A percentile compares a stretch with the other conserved stretches of the same genome.
Conservation (phyloP, 1,140 invertebrate species). For the Drosophila trapezifrons region DNA sequence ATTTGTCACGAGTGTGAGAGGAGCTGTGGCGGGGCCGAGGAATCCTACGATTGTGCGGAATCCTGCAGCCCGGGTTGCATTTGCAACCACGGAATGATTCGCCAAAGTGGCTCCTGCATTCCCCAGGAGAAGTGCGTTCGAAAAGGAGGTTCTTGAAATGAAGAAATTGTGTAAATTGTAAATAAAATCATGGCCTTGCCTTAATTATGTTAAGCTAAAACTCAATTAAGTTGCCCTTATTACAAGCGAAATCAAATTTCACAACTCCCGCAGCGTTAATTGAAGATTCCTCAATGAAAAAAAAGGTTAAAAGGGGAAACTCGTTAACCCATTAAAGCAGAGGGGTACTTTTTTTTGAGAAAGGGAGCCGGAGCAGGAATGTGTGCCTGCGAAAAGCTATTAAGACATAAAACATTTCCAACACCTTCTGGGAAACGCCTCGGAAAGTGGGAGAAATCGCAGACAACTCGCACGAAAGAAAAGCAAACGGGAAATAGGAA, state of each 20-base stretch:
- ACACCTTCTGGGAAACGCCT: constrained; percentile 66
- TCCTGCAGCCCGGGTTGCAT: not conserved
- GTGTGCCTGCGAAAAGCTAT: constrained; percentile 53
- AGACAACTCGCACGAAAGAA: not conserved
- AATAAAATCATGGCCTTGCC: not conserved
- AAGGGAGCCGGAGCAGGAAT: not conserved
- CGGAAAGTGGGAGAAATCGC: constrained; percentile 16
- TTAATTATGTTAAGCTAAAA: constrained; percentile 36
- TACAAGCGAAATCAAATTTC: constrained; percentile 66
- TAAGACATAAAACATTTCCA: constrained; percentile 80
- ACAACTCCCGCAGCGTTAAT: constrained; percentile 73
- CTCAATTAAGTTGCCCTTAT: constrained; percentile 49
- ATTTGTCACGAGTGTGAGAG: not conserved
- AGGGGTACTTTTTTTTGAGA: constrained; percentile 30
- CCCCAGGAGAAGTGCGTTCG: not conserved
- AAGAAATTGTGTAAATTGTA: not conserved
- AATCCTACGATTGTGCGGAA: not conserved
- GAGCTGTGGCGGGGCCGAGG: not conserved
- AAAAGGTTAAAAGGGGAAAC: constrained; percentile 41
- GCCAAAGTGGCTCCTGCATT: not conserved
- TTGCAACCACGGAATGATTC: not conserved
- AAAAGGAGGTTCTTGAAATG: not conserved
- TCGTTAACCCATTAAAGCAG: constrained; percentile 73
- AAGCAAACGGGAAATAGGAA: constrained; percentile 47
- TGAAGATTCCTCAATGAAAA: constrained; percentile 67